Evolutionary conservation across 2,113 vertebrate species (phyloP).

Genomic region (Phycodurus eques): DNA sequence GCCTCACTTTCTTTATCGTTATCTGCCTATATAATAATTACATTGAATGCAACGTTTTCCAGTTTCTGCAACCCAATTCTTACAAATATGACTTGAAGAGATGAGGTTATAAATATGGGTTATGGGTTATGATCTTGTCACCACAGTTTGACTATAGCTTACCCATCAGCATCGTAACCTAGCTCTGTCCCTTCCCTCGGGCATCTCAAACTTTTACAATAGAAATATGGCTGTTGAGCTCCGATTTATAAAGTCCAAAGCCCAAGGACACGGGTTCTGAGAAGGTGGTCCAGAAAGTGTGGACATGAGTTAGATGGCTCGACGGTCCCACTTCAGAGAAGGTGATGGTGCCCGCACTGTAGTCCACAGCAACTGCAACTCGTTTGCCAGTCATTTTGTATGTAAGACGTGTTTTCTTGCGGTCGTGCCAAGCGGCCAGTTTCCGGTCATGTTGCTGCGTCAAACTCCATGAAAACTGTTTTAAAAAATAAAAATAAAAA

Average conservation of each 20-base stretch:
- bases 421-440: constrained; percentile 72
- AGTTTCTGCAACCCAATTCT: background rate
- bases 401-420: constrained; percentile 63
- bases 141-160: background rate
- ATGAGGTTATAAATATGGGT: background rate
- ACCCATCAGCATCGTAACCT: background rate
- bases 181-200: background rate
- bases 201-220: constrained; percentile 54
- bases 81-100: background rate
- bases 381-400: constrained; percentile 59
- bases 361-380: constrained; percentile 64
- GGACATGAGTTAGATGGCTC: constrained; percentile 58
- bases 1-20: background rate
- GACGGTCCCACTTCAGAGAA: constrained; percentile 66
- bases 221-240: constrained; percentile 63
- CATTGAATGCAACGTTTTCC: background rate
- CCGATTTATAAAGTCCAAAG: constrained; percentile 73
- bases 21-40: constrained; percentile 3
- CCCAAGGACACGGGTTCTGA: constrained; percentile 67
- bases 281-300: constrained; percentile 67
- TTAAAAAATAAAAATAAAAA: background rate
- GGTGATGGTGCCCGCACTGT: constrained; percentile 59
- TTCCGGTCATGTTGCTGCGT: constrained; percentile 71
- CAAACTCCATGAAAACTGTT: constrained; percentile 71
- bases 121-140: background rate